Conservation (phyloP, 2,113 vertebrate genomes). For the Psammodynastes pulverulentus region DNA sequence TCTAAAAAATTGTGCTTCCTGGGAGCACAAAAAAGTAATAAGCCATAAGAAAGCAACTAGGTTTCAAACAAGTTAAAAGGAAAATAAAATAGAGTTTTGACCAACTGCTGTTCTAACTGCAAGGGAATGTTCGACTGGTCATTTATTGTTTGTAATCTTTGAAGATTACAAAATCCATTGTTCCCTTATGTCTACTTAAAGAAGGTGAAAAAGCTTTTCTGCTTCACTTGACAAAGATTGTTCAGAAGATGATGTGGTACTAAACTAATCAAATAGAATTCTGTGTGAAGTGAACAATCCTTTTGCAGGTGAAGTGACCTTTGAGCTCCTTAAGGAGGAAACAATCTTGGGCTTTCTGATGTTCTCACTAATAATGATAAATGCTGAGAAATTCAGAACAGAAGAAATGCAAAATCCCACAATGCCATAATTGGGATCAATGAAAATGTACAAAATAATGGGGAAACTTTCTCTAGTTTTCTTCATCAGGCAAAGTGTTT, state of each 20-base stretch:
- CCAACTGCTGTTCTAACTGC: neutral
- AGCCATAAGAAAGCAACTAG: neutral
- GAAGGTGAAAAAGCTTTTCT: neutral
- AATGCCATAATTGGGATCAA: neutral
- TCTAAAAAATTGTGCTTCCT: neutral
- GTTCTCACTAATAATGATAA: neutral
- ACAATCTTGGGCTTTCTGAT: neutral
- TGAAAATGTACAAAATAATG: neutral
- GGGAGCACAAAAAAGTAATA: neutral
- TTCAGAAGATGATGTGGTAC: neutral
- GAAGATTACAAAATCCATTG: neutral
- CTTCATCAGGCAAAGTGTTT: neutral
- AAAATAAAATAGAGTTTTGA: neutral
- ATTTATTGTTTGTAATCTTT: neutral
- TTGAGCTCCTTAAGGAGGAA: neutral
- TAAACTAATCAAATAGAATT: neutral
- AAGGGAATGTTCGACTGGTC: neutral
- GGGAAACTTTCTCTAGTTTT: neutral
- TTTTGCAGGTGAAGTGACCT: neutral
- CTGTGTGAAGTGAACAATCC: neutral
- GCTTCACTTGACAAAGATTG: neutral
- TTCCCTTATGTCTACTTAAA: neutral
- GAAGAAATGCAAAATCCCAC: neutral
- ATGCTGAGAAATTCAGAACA: neutral
- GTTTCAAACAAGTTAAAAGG: neutral